phyloP scores from a whole-genome alignment of 1,140 invertebrate species.

The Megalopta genalis region DNA sequence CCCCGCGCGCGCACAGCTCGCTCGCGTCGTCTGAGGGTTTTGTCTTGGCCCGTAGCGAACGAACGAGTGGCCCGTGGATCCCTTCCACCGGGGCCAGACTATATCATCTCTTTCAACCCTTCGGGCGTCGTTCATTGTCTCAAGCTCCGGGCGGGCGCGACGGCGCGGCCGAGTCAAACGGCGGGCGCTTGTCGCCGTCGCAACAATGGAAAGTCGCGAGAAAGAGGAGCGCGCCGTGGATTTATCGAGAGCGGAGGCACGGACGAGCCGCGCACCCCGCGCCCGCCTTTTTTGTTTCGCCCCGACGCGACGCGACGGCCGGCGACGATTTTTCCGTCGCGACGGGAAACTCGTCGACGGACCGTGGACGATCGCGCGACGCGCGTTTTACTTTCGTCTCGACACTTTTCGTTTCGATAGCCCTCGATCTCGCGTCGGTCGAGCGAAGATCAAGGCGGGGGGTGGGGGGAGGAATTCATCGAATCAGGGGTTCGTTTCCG shows the following conservation, averaged over 20 bases:
- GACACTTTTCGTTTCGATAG: neutral
- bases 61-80: slow-evolving; percentile 38
- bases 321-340: neutral
- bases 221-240: neutral
- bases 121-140: slow-evolving; percentile 6
- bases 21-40: slow-evolving; percentile 65
- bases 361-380: too few relatives aligned
- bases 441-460: too few relatives aligned
- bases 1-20: neutral
- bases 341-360: neutral
- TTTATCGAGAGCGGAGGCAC: slow-evolving; percentile 22
- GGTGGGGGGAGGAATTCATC: too few relatives aligned
- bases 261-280: neutral
- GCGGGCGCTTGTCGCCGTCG: slow-evolving; percentile 12
- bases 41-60: slow-evolving; percentile 67
- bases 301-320: neutral
- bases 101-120: slow-evolving; percentile 39
- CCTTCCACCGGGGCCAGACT: neutral
- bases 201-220: slow-evolving; percentile 21
- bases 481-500: too few relatives aligned
- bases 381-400: neutral
- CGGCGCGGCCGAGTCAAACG: slow-evolving; percentile 42
- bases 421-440: too few relatives aligned
- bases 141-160: neutral
- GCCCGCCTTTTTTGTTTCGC: neutral